A percentile compares a stretch with the other conserved stretches of the same genome.
Evolutionary conservation across 1,140 invertebrate genomes (phyloP).

Genomic region (Medauroidea extradentata): DNA sequence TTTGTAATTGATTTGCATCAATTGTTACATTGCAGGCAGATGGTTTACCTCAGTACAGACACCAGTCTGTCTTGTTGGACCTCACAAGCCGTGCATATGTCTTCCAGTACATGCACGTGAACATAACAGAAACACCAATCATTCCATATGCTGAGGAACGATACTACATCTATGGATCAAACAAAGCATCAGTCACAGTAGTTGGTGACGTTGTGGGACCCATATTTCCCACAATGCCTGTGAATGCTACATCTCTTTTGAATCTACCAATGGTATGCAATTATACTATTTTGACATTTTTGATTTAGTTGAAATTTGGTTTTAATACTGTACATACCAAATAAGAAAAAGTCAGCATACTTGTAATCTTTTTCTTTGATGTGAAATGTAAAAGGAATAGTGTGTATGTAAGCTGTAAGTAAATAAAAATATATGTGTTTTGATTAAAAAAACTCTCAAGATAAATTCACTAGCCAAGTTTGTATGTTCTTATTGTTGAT

Average conservation of each 20-base stretch:
- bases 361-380: too few species aligned
- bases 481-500: too few species aligned
- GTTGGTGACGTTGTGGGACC: slow-evolving; percentile 94
- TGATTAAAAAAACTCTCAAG: too few species aligned
- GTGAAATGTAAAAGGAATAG: too few species aligned
- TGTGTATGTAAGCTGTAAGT: too few species aligned
- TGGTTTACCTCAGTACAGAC: slow-evolving; percentile 84
- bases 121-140: slow-evolving; percentile 85
- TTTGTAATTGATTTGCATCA: too few species aligned
- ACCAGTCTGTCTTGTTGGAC: slow-evolving; percentile 88
- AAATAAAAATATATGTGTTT: too few species aligned
- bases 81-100: slow-evolving; percentile 87
- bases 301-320: too few species aligned
- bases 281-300: too few species aligned
- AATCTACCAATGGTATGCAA: slow-evolving; percentile 68
- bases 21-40: slow-evolving; percentile 80
- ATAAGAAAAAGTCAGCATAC: too few species aligned
- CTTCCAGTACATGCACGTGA: slow-evolving; percentile 93
- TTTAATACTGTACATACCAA: too few species aligned
- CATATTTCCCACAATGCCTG: slow-evolving; percentile 88
- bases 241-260: slow-evolving; percentile 77
- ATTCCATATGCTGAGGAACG: slow-evolving; percentile 84
- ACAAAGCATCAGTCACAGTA: slow-evolving; percentile 77
- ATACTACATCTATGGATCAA: slow-evolving; percentile 93
- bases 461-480: too few species aligned